Evolutionary conservation across 2,888 invertebrate species (phyloP).

Genomic region (Aspidiotus destructor): DNA sequence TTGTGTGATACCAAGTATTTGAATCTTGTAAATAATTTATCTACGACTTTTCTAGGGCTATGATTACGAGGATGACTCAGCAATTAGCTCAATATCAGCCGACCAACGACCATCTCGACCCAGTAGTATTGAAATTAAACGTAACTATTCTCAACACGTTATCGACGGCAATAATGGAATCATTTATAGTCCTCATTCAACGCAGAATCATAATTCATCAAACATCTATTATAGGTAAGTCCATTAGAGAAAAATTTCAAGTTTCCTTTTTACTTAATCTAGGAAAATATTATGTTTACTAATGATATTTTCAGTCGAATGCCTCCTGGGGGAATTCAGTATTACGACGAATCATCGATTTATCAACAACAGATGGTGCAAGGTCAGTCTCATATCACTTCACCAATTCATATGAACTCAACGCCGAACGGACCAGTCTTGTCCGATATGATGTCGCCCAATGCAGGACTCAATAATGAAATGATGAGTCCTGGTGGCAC

Average conservation of each 20-base stretch:
- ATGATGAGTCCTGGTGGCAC: conserved; percentile 34
- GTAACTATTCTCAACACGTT: conserved; percentile 45
- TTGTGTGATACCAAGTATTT: background rate
- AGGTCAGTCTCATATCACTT: background rate
- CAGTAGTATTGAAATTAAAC: conserved; percentile 75
- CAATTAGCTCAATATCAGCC: conserved; percentile 33
- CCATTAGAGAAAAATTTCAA: background rate
- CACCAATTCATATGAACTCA: background rate
- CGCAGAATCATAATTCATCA: conserved; percentile 34
- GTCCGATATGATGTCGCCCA: conserved; percentile 20
- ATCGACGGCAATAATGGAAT: conserved; percentile 31
- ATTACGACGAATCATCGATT: conserved; percentile 15
- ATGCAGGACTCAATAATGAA: conserved; percentile 28
- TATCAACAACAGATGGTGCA: conserved; percentile 16
- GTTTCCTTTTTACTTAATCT: too few relatives aligned
- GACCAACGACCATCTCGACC: conserved; percentile 59
- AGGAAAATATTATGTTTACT: too few relatives aligned
- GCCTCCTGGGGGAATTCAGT: background rate
- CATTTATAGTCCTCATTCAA: conserved; percentile 33
- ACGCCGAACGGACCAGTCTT: conserved; percentile 18
- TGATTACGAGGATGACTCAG: conserved; percentile 34
- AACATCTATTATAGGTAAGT: conserved; percentile 39
- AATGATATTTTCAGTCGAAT: too few relatives aligned
- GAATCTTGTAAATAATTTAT: background rate
- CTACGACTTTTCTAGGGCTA: conserved; percentile 23